Evolutionary conservation across 2,797 vertebrate species (phyloP), one percentile per base, ranked within the genome.

Genomic region (Anguilla obscura): DNA sequence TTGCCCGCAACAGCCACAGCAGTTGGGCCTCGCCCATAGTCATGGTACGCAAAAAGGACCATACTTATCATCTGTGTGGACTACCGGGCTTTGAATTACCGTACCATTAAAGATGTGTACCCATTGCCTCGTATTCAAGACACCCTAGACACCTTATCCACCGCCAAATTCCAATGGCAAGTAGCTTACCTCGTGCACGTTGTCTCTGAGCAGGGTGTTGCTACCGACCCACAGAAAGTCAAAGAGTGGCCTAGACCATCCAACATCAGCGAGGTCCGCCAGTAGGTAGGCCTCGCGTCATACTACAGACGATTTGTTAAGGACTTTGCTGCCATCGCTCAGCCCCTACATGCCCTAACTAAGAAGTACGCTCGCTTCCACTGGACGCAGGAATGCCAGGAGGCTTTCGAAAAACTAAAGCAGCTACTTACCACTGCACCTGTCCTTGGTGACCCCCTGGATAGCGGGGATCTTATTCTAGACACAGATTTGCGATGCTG

Each of bases 281-380:
- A 89, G 18, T 92, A 90, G 21, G 18, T 92, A 0, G 86, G 89
- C 5, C 12, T 91, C 0, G 90, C 87, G 0, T 91, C 88, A 0
- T 91, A 91, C 2, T 92, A 92, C 21, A 6, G 85, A 9, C 0
- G 33, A 7, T 91, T 92, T 24, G 86, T 92, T 0, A n/a, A 82
- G 1, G 71, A 91, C 2, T 92, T 91, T 18, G 69, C 91, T 0
- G 30, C 85, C 0, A 0, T 91, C 0, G 88, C 91, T 0, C 79
- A 83, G 0, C 89, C 71, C 0, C 86, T 92, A 0, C 87, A 90
- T 71, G 83, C 87, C 5, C 88, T 91, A 0, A 88, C 88, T 0
- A 90, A 79, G 12, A 93, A 90, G 36, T 74, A 91, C 45, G 87
- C 79, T 5, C 14, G 5, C 0, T 93, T 90, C 1, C 7, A 52